phyloP scores from a whole-genome alignment of 2,113 vertebrate species.

The Cranoglanis bouderius region DNA sequence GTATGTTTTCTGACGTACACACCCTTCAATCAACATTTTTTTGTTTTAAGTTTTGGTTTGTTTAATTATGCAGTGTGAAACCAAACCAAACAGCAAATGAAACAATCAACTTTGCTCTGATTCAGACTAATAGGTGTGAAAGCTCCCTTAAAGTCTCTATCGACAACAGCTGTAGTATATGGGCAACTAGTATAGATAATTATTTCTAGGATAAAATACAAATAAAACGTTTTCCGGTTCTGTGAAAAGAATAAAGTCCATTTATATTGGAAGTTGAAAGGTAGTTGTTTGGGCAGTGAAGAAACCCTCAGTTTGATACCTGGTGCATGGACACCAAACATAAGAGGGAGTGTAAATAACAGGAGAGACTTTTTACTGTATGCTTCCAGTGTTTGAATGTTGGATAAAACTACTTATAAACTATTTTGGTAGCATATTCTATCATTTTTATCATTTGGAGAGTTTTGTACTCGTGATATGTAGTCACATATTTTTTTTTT shows the following conservation, averaged over 20 bases:
- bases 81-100: background rate
- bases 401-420: background rate
- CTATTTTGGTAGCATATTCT: background rate
- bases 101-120: background rate
- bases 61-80: background rate
- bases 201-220: background rate
- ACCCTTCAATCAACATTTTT: background rate
- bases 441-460: no score
- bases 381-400: background rate
- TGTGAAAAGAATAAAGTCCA: background rate
- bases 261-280: background rate
- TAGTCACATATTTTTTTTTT: background rate
- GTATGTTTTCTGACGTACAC: background rate
- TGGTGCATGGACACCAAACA: background rate
- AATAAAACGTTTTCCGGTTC: background rate
- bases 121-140: background rate
- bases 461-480: background rate
- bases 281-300: no score
- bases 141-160: background rate
- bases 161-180: background rate
- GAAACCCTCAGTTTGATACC: background rate
- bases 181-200: background rate
- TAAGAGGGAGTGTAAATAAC: background rate
- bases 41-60: background rate
- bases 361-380: background rate